Base-by-base conservation (phyloP, 2,113 vertebrate species). In the Alouatta palliata region DNA sequence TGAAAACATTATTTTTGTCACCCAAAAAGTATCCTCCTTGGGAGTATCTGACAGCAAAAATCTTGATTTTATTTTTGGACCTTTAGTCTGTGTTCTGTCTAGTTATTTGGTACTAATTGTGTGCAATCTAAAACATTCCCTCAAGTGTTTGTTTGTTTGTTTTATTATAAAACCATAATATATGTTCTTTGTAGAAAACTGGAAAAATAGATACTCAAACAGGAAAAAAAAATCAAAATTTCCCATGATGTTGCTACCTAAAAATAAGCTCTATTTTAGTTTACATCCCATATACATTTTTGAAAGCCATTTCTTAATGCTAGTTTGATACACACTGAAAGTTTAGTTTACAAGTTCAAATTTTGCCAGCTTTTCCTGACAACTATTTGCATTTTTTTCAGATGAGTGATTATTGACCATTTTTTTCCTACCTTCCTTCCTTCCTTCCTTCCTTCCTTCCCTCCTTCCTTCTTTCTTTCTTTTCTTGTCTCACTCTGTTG, bases 1-100 rank as follows among this genome's bases (percentile, higher is more conserved):
- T 76, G 68, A 96, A 94, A 85, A 30, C 47, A 66, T 91, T 61
- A 73, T 89, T 86, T 96, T 85, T 71, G 87, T 94, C 68, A 80
- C 35, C 49, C 35, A 87, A 37, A 35, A 92, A 76, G 21, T 85
- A 87, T 92, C 83, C 37, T 80, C 32, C 45, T 87, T 95, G 47
- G 37, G 35, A 61, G 71, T 52, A 30, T 73, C 75, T 80, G 56
- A 37, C 89, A n/a, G 81, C 54, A 87, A 56, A 87, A 71, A 66
- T n/a, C 37, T 40, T 58, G 66, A 45, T 56, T 90, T 94, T 84
- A 64, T 32, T 73, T 91, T 13, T 23, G 21, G 35, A 58, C 37
- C 40, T 85, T 93, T 80, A 83, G 58, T 87, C 73, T 87, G 6
- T 84, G 2, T 89, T 93, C 61, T 90, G 70, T 80, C 17, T 47